Conservation (phyloP, 64 coral and sea anemone species). For the Dendronephthya gigantea region DNA sequence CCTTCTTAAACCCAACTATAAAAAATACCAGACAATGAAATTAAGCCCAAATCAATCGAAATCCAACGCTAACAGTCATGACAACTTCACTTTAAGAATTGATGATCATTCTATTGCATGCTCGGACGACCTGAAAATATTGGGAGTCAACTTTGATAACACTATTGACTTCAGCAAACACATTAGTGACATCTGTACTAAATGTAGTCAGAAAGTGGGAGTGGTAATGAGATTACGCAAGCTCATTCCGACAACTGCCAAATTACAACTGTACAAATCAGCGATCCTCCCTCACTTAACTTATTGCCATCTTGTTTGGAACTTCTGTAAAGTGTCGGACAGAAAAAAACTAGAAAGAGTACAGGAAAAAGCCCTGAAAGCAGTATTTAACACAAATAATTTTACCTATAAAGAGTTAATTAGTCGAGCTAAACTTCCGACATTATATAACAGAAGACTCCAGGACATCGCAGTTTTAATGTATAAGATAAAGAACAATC, state of each 20-base stretch:
- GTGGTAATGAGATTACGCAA: constrained; percentile 41
- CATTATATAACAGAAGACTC: not conserved
- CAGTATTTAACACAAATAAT: constrained; percentile 14
- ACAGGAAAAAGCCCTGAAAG: constrained; percentile 24
- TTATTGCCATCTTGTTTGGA: constrained; percentile 28
- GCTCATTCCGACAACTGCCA: constrained; percentile 40
- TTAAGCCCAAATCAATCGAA: not conserved
- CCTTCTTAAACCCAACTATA: not conserved
- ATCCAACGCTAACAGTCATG: not conserved
- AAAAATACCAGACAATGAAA: not conserved
- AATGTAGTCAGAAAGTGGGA: constrained; percentile 25
- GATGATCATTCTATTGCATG: not conserved
- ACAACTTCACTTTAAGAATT: not conserved
- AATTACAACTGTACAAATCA: constrained; percentile 37
- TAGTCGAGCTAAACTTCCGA: not conserved
- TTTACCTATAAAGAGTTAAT: not conserved
- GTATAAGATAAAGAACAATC: not conserved
- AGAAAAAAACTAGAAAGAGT: constrained; percentile 17
- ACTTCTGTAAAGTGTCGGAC: constrained; percentile 32
- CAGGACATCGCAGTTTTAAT: not conserved
- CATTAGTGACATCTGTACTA: not conserved
- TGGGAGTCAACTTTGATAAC: not conserved
- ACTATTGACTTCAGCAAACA: not conserved
- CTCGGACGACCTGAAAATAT: not conserved
- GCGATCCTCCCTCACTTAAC: constrained; percentile 22